Evolutionary conservation across 2,797 vertebrate genomes (phyloP).

Genomic region (Thaleichthys pacificus): DNA sequence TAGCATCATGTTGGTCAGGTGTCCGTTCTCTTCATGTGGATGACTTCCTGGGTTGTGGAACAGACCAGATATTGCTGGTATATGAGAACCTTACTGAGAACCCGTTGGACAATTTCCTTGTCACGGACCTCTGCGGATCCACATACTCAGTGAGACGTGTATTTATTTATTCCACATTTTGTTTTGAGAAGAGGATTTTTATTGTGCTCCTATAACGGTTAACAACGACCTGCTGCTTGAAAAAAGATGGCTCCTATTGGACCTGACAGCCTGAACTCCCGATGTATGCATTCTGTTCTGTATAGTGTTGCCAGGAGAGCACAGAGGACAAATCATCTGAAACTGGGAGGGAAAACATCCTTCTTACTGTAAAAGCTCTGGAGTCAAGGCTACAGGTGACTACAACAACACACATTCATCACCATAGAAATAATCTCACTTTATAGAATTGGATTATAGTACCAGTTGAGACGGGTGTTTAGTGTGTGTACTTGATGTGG

Average conservation of each 20-base stretch:
- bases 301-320: constrained; percentile 63
- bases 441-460: too few species aligned
- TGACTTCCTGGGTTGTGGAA: constrained; percentile 87
- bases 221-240: not conserved
- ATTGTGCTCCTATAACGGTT: not conserved
- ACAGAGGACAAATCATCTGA: constrained; percentile 43
- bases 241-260: not conserved
- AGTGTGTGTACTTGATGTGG: not conserved
- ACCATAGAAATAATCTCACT: not conserved
- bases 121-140: constrained; percentile 84
- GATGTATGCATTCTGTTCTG: not conserved
- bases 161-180: constrained; percentile 8
- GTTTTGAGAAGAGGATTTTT: too few species aligned
- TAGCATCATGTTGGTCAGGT: constrained; percentile 80
- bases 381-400: constrained; percentile 86
- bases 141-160: constrained; percentile 79
- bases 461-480: not conserved
- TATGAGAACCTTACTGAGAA: constrained; percentile 63
- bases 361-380: constrained; percentile 81
- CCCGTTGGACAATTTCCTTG: constrained; percentile 70
- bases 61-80: constrained; percentile 87
- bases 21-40: constrained; percentile 81
- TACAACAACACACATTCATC: not conserved
- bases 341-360: constrained; percentile 71
- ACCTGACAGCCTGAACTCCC: too few species aligned